phyloP scores from a whole-genome alignment of 2,888 invertebrate species.

The Syrista parreyssii region DNA sequence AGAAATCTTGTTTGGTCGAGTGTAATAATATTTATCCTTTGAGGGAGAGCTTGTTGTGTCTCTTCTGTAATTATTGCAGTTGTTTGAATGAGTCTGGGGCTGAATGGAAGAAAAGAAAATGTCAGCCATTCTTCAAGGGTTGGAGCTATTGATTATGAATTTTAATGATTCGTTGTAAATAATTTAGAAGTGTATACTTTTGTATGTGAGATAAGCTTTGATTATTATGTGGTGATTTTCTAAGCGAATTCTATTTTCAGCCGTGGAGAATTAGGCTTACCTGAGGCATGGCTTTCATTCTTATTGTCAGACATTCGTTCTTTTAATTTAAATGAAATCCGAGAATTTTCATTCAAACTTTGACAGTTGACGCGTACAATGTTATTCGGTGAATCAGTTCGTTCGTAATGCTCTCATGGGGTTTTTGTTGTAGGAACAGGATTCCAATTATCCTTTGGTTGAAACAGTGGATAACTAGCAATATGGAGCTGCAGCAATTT shows the following conservation, averaged over 20 bases:
- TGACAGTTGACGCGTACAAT: not conserved
- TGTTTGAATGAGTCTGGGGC: not conserved
- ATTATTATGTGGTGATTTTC: not conserved
- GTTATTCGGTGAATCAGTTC: not conserved
- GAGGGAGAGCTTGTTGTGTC: not conserved
- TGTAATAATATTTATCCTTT: not conserved
- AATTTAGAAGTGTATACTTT: not conserved
- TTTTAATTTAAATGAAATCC: not conserved
- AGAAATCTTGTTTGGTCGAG: not conserved
- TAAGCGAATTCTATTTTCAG: not conserved
- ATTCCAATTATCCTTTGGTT: not conserved
- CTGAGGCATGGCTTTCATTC: not conserved
- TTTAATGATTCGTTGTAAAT: not conserved
- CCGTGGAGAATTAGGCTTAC: not conserved
- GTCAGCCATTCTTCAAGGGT: not conserved
- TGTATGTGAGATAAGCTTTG: not conserved
- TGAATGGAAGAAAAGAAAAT: not conserved
- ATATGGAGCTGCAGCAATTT: conserved; percentile 24
- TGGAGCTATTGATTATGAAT: not conserved
- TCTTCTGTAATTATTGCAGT: not conserved
- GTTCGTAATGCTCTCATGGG: not conserved
- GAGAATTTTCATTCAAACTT: not conserved
- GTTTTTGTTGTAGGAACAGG: not conserved
- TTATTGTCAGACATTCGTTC: not conserved
- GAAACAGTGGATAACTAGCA: conserved; percentile 8